Evolutionary conservation across 2,888 invertebrate species (phyloP).

Genomic region (Drosophila testacea): DNA sequence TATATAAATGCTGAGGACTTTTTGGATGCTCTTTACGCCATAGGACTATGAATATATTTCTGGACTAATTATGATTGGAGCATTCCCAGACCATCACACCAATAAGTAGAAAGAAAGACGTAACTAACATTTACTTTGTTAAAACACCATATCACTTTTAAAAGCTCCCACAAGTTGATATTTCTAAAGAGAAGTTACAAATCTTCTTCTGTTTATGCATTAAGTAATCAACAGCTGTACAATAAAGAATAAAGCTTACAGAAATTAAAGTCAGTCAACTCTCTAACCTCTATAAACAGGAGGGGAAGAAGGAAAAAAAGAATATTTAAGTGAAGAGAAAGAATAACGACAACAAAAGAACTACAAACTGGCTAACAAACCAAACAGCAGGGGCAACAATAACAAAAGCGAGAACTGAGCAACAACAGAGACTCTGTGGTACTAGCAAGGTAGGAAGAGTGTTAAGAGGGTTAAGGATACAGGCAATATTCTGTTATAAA

Average conservation of each 20-base stretch:
- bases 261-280: constrained; percentile 30
- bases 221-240: constrained; percentile 38
- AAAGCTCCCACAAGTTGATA: too few relatives aligned
- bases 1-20: background rate
- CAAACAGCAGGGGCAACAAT: constrained; percentile 40
- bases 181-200: too few relatives aligned
- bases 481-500: constrained; percentile 29
- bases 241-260: constrained; percentile 36
- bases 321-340: background rate
- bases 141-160: too few relatives aligned
- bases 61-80: too few relatives aligned
- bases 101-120: too few relatives aligned
- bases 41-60: background rate
- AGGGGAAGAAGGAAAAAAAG: background rate
- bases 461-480: constrained; percentile 34
- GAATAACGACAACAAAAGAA: constrained; percentile 42
- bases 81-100: too few relatives aligned
- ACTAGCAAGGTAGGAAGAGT: background rate
- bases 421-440: constrained; percentile 30
- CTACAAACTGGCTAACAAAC: constrained; percentile 59
- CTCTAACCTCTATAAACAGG: background rate
- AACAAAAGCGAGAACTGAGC: constrained; percentile 48
- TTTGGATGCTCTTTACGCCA: background rate
- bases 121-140: too few relatives aligned
- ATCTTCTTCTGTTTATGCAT: constrained; percentile 24